Evolutionary conservation across 1,140 invertebrate species (phyloP), one percentile per base, ranked within the genome.

Genomic region (Xylocopa sonorina): DNA sequence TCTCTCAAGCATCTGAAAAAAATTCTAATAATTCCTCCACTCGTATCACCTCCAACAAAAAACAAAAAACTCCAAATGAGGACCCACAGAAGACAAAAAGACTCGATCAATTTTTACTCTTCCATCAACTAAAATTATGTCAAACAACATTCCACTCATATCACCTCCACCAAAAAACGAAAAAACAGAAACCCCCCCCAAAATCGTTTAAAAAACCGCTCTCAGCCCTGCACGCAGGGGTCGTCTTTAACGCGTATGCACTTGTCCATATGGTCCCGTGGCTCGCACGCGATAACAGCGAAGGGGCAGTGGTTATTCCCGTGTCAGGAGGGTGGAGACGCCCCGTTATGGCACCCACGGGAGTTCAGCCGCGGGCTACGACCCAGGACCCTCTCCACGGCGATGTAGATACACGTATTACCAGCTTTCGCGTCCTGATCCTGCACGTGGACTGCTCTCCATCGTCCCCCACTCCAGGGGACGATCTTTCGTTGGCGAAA

Each of bases 261-360:
- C 82, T 84, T 79, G 73, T 87, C 81, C 90, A 91, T 92, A 91
- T 92, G 89, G 88, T 74, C 68, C 64, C 46, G 32, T 58, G 75
- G 18, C 72, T 74, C 55, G 79, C 80, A 68, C 84, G 80, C 83
- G 90, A 91, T 91, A 91, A 91, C 88, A 82, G 78, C 67, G 66
- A 75, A 82, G 82, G 83, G 84, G 80, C n/a, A 80, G 73, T 69
- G 62, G 57, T 80, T 75, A 66, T 85, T 72, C 78, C 78, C 68
- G 76, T 32, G 60, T 78, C 67, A 58, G 43, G 74, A 83, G 84
- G 82, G 78, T 77, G 81, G 87, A 85, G 71, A 83, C 78, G 76
- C 53, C 73, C 78, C 69, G 87, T 92, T 92, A 92, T 92, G 90
- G 88, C 85, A 90, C 92, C 88, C 90, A 64, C 86, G 91, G 90